Evolutionary conservation across 2,113 vertebrate species (phyloP), one percentile per base, ranked within the genome.

Genomic region (Chionis minor): DNA sequence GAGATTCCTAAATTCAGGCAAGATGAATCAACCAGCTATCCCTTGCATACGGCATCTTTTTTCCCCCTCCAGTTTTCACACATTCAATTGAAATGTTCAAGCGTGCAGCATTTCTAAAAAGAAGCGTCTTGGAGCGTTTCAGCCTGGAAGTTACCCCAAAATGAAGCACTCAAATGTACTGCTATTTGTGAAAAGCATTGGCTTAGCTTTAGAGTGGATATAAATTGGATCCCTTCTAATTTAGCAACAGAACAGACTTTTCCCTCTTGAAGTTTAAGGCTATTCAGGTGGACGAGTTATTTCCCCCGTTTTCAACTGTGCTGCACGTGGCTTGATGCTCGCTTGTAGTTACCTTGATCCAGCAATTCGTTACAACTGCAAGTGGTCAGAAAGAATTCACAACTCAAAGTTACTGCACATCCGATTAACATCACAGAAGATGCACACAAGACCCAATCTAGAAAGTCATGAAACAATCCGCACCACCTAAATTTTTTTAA

Each of bases 31-130:
- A 35, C n/a, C 49, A 51, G 21, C 38, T 24, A 20, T 14, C 33
- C 4, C 10, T 35, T 15, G 2, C 33, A 61, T 2, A 1, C 11
- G 7, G 4, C 15, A 44, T 7, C 21, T 56, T 33, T 13, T 12
- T 38, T 22, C 24, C 13, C 42, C 42, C 42, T 6, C 9, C 18
- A 67, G 19, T 71, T 63, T n/a, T 27, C 18, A 66, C 5, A n/a
- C 2, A 24, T 44, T 40, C 30, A 51, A 1, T 26, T 74, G 35
- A 83, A 69, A 65, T 6, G 23, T 30, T 47, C 20, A 28, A 58
- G 19, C 2, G 9, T 24, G 7, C 13, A 66, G 20, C 54, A 38
- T 23, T 73, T 78, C 52, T 47, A 15, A 52, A 32, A 55, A 71
- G 38, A 38, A 38, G 38, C 19, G 19, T 11, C 12, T 66, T 4